Conservation (phyloP, 2,113 vertebrate species). For the Condylura cristata region DNA sequence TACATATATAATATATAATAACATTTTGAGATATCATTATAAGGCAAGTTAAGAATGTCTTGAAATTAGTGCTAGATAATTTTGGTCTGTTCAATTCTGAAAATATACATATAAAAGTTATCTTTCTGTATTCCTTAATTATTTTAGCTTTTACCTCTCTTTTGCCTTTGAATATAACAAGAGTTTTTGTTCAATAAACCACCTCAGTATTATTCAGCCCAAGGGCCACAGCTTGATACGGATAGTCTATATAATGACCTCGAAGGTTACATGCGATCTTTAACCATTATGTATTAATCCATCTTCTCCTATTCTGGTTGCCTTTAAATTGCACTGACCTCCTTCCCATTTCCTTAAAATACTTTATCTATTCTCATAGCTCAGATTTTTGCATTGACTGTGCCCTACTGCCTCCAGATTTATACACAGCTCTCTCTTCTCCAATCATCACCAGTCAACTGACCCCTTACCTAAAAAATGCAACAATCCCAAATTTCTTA, state of each 20-base stretch:
- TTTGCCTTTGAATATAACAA: slow-evolving; percentile 9
- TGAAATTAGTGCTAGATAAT: not conserved
- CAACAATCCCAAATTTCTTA: not conserved
- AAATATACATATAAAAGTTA: not conserved
- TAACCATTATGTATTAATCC: not conserved
- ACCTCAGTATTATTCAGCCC: not conserved
- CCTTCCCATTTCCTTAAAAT: not conserved
- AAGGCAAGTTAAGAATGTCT: not conserved
- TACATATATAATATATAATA: not conserved
- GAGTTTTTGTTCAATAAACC: not conserved
- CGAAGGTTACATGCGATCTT: not conserved
- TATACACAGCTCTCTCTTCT: not conserved
- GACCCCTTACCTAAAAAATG: not conserved
- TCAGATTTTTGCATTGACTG: not conserved
- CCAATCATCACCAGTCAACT: not conserved
- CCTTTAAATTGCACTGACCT: not conserved
- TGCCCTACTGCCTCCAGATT: not conserved
- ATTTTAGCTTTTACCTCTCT: not conserved
- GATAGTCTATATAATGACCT: not conserved
- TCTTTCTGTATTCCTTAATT: not conserved
- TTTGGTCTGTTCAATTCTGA: not conserved
- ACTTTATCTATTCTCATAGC: not conserved
- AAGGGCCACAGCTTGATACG: not conserved
- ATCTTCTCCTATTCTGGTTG: not conserved
- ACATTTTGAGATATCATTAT: not conserved